Conservation (phyloP, 2,888 invertebrate genomes). For the Apodemia zela region DNA sequence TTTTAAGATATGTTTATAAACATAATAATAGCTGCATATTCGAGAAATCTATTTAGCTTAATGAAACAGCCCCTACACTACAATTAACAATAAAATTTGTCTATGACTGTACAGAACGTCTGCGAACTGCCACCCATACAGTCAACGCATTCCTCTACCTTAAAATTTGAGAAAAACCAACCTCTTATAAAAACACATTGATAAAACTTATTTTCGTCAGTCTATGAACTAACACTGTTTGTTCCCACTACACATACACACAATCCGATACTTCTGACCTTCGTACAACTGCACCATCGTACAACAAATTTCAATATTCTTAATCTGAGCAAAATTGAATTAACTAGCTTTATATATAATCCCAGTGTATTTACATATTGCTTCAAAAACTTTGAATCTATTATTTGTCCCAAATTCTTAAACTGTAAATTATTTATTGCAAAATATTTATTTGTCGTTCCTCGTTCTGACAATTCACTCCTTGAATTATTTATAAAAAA, state of each 20-base stretch:
- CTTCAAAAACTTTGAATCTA: neutral
- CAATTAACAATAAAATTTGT: slow-evolving; percentile 42
- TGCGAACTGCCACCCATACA: slow-evolving; percentile 35
- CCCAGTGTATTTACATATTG: neutral
- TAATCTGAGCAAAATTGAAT: slow-evolving; percentile 12
- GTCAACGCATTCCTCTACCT: slow-evolving; percentile 32
- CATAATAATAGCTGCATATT: neutral
- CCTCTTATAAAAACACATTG: slow-evolving; percentile 33
- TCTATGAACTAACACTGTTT: slow-evolving; percentile 10
- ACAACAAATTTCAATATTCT: neutral
- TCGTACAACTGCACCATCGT: slow-evolving; percentile 3
- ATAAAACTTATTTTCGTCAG: slow-evolving; percentile 31
- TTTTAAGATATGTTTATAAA: too few relatives aligned
- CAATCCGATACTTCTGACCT: slow-evolving; percentile 14
- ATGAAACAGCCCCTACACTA: slow-evolving; percentile 38
- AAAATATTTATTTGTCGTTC: neutral
- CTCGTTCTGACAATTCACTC: neutral
- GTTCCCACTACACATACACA: slow-evolving; percentile 12
- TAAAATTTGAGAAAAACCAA: slow-evolving; percentile 35
- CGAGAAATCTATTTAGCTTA: slow-evolving; percentile 34
- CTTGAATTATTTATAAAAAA: neutral
- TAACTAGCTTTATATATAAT: slow-evolving; percentile 3
- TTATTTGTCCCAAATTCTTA: neutral
- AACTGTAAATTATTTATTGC: neutral
- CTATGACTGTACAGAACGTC: slow-evolving; percentile 44